phyloP scores from a whole-genome alignment of 2,113 vertebrate species.

The Hiodon tergisus region DNA sequence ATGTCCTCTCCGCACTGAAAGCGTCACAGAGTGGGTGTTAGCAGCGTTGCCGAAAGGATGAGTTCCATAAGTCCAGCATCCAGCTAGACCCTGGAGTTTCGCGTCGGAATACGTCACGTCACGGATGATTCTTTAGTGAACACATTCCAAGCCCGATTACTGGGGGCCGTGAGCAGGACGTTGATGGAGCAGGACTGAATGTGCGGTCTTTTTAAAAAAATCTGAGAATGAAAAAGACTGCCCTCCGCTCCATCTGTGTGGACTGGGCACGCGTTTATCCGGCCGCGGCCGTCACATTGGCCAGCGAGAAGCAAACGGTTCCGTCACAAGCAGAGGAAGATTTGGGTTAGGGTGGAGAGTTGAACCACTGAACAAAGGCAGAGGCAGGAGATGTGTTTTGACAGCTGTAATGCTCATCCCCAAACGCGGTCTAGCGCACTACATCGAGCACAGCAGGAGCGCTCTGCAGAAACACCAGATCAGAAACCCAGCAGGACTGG shows the following conservation, averaged over 20 bases:
- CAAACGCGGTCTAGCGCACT: not conserved
- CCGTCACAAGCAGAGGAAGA: slow-evolving; percentile 6
- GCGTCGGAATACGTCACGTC: too few relatives aligned
- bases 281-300: slow-evolving; percentile 10
- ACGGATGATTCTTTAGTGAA: too few relatives aligned
- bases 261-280: not conserved
- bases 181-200: slow-evolving; percentile 7
- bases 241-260: slow-evolving; percentile 19
- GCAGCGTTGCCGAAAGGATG: slow-evolving; percentile 9
- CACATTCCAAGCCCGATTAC: too few relatives aligned
- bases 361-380: not conserved
- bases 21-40: slow-evolving; percentile 1
- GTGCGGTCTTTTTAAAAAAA: slow-evolving; percentile 6
- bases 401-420: slow-evolving; percentile 29
- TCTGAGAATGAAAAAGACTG: slow-evolving; percentile 10
- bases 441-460: too few relatives aligned
- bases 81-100: too few relatives aligned
- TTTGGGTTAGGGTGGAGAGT: not conserved
- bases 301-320: not conserved
- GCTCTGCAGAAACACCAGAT: too few relatives aligned
- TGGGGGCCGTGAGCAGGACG: too few relatives aligned
- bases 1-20: slow-evolving; percentile 80
- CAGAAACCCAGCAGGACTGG: too few relatives aligned
- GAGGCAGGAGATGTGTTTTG: slow-evolving; percentile 29
- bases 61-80: too few relatives aligned